Conservation (phyloP, 2,888 invertebrate species). For the Harmothoe impar region DNA sequence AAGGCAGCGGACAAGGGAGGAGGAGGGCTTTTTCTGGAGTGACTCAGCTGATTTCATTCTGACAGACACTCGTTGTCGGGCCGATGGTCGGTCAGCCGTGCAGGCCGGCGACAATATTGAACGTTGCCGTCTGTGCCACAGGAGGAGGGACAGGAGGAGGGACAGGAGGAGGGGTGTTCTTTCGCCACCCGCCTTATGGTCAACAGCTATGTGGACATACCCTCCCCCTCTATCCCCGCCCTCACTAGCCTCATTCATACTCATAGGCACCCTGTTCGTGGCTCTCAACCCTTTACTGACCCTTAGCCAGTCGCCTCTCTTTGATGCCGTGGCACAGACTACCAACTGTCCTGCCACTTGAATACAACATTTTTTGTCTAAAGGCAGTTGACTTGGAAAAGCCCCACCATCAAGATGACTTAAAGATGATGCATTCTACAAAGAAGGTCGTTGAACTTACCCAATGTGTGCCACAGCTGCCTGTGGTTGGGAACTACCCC, state of each 20-base stretch:
- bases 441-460: no score
- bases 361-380: no score
- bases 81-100: conserved; percentile 14
- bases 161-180: neutral
- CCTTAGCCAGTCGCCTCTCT: neutral
- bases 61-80: conserved; percentile 34
- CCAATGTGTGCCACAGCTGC: no score
- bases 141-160: neutral
- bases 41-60: conserved; percentile 26
- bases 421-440: no score
- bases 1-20: neutral
- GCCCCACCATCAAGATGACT: no score
- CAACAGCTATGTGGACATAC: conserved; percentile 8
- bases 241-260: no score
- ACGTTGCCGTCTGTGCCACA: conserved; percentile 1
- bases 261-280: no score
- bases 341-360: neutral
- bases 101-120: conserved; percentile 27
- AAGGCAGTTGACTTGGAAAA: no score
- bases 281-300: neutral
- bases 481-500: no score
- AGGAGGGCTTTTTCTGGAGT: neutral
- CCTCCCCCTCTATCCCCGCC: neutral
- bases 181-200: neutral
- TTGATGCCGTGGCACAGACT: neutral